Percentiles rank a stretch among this genome's conserved stretches.
phyloP scores from a whole-genome alignment of 2,888 invertebrate species.

The Protophormia terraenovae region DNA sequence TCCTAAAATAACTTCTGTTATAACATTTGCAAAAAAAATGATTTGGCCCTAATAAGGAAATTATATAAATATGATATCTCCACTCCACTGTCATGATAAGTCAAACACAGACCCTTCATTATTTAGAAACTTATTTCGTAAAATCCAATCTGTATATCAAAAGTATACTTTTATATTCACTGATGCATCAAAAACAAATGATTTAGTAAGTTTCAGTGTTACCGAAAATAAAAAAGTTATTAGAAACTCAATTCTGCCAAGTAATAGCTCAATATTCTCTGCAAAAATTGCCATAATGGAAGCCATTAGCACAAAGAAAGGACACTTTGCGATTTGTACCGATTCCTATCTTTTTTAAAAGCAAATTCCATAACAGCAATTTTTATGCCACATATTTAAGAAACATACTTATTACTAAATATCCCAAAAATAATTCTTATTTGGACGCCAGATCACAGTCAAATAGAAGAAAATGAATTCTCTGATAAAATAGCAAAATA shows the following conservation, averaged over 20 bases:
- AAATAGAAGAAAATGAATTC: too few species aligned
- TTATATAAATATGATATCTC: neutral
- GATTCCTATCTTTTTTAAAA: neutral
- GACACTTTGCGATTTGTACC: neutral
- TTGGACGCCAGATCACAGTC: too few species aligned
- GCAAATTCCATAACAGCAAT: neutral
- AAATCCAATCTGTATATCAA: neutral
- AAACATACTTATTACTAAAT: neutral
- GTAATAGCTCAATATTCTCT: neutral
- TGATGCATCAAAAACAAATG: neutral
- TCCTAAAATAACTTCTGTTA: neutral
- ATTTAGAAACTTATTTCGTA: neutral
- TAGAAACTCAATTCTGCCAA: neutral
- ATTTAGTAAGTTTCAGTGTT: neutral
- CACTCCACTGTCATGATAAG: neutral
- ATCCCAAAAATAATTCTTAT: neutral
- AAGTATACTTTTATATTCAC: too few species aligned
- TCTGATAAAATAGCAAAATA: too few species aligned
- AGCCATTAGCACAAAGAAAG: neutral
- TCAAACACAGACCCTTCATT: neutral
- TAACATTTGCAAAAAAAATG: neutral
- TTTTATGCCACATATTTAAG: neutral
- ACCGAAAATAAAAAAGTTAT: neutral
- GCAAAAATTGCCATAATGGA: constrained; percentile 9
- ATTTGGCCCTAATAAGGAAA: neutral